A percentile compares a stretch with the other conserved stretches of the same genome.
phyloP scores from a whole-genome alignment of 2,113 vertebrate species.

The Albula goreensis region DNA sequence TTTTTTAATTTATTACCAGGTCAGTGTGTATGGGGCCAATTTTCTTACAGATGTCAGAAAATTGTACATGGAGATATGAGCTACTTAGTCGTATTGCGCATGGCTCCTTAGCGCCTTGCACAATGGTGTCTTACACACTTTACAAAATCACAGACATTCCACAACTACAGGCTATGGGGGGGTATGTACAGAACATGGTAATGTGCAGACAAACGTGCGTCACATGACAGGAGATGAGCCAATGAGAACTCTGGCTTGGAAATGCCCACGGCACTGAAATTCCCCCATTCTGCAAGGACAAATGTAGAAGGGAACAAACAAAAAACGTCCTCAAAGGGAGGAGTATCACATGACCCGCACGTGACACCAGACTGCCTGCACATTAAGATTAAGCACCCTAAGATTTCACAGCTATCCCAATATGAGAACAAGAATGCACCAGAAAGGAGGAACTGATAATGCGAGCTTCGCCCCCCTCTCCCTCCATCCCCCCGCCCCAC shows the following conservation, averaged over 20 bases:
- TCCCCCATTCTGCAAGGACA: too few species aligned
- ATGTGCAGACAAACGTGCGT: neutral
- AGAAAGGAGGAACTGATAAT: neutral
- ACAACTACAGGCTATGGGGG: neutral
- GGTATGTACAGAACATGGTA: neutral
- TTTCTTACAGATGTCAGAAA: constrained; percentile 47
- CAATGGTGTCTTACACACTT: neutral
- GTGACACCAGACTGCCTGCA: neutral
- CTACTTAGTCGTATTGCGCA: neutral
- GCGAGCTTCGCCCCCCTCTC: neutral
- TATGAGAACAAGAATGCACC: neutral
- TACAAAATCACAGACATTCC: neutral
- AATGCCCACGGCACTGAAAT: neutral
- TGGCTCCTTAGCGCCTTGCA: neutral
- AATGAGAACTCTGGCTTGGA: neutral
- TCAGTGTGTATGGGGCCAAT: constrained; percentile 36
- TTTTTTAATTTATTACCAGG: neutral
- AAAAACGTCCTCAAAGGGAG: neutral
- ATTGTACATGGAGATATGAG: constrained; percentile 23
- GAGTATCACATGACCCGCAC: neutral
- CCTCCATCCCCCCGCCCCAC: neutral
- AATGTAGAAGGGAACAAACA: too few species aligned
- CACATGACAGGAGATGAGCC: neutral
- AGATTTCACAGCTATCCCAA: neutral
- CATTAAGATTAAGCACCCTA: neutral